These are phyloP conservation scores for Leptura quadrifasciata DNA, from an alignment of 2,888 invertebrate species.

Conservation along the genomic window DNA sequence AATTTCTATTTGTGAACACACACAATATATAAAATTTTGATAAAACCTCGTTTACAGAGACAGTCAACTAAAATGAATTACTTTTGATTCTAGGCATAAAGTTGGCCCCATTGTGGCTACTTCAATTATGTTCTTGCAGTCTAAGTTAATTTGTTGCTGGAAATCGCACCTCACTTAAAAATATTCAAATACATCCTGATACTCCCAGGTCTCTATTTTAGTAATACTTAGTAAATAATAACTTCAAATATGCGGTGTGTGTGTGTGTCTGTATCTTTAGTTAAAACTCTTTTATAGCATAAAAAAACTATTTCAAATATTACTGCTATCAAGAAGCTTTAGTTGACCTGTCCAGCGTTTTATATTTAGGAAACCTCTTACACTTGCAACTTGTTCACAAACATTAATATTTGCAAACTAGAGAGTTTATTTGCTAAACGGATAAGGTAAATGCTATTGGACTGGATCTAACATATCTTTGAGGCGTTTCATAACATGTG, in stretches of 20 bases:
- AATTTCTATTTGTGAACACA: constrained; percentile 42
- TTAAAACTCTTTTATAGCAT: constrained; percentile 1
- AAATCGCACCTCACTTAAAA: background rate
- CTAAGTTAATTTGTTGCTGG: background rate
- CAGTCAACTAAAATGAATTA: constrained; percentile 5
- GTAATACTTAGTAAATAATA: background rate
- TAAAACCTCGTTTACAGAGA: constrained; percentile 10
- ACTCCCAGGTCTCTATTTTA: background rate
- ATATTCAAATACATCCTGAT: background rate
- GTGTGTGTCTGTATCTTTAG: background rate
- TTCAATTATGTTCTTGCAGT: background rate
- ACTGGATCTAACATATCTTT: constrained; percentile 83
- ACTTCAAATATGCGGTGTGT: background rate
- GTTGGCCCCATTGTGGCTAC: background rate
- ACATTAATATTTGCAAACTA: constrained; percentile 56
- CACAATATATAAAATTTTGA: constrained; percentile 4
- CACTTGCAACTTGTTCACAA: constrained; percentile 33
- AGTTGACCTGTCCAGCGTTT: constrained; percentile 16
- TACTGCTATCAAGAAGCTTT: constrained; percentile 1
- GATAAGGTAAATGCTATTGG: constrained; percentile 70
- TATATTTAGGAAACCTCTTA: constrained; percentile 12
- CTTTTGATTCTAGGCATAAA: background rate
- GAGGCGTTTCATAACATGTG: constrained; percentile 85
- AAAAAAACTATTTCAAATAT: background rate
- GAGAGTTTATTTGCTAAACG: constrained; percentile 59